phyloP scores from a whole-genome alignment of 2,797 vertebrate species.

The Gambelia wislizenii region DNA sequence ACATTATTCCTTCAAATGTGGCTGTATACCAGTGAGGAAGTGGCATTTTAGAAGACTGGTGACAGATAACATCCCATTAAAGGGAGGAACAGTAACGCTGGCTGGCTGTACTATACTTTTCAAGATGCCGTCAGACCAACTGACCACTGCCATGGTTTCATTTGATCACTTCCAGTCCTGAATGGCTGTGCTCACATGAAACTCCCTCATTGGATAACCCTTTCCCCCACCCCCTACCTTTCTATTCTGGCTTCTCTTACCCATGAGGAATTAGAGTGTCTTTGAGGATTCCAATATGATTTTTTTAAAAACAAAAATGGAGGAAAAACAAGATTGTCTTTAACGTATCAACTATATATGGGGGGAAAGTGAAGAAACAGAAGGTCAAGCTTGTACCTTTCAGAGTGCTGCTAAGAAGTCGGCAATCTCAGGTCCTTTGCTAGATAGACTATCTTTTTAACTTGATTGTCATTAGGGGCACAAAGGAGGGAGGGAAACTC shows the following conservation, averaged over 20 bases:
- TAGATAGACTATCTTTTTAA: background rate
- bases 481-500: no score
- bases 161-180: conserved; percentile 52
- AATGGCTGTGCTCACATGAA: conserved; percentile 53
- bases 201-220: conserved; percentile 15
- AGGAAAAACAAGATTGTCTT: background rate
- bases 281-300: conserved; percentile 22
- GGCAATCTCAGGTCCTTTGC: conserved; percentile 23
- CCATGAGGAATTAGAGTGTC: background rate
- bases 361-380: background rate
- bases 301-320: conserved; percentile 9
- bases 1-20: conserved; percentile 25
- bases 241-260: background rate
- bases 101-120: conserved; percentile 27
- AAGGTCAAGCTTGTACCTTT: background rate
- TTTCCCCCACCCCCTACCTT: conserved; percentile 1
- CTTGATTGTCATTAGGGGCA: background rate
- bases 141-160: conserved; percentile 42
- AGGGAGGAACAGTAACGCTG: background rate
- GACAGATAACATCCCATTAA: background rate
- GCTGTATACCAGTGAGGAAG: conserved; percentile 36
- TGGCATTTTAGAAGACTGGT: conserved; percentile 39
- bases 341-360: conserved; percentile 7
- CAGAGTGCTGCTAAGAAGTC: background rate
- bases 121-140: conserved; percentile 48